Conservation (phyloP, 2,113 vertebrate species). For the Catharus bicknelli region DNA sequence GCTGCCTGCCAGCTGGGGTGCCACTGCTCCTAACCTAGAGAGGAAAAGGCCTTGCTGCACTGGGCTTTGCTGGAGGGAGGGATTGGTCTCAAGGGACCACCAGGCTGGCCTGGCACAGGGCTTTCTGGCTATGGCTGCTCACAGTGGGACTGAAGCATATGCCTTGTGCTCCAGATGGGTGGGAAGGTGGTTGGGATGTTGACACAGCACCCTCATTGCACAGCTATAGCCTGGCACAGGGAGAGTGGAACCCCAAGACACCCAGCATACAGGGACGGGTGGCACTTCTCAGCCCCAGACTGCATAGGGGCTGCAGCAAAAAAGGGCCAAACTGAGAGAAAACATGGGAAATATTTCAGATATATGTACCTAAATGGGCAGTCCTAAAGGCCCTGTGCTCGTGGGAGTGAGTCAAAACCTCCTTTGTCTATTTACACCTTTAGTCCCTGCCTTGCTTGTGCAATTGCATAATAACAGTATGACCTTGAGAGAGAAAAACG, state of each 20-base stretch:
- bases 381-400: background rate
- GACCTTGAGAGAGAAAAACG: conserved; percentile 34
- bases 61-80: background rate
- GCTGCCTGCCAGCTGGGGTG: background rate
- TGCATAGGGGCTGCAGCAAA: background rate
- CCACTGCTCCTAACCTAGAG: background rate
- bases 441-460: background rate
- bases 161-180: accelerated
- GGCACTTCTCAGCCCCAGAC: too few species aligned
- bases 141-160: accelerated
- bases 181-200: background rate
- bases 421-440: background rate
- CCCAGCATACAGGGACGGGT: accelerated
- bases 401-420: background rate
- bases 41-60: background rate
- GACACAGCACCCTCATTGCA: background rate
- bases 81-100: accelerated
- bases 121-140: background rate
- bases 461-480: conserved; percentile 8
- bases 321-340: background rate
- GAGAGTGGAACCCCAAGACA: accelerated
- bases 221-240: background rate
- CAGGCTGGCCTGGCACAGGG: accelerated
- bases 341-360: background rate
- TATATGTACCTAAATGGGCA: background rate